Conservation (phyloP, 1,140 invertebrate species). For the Andricus grossulariae region DNA sequence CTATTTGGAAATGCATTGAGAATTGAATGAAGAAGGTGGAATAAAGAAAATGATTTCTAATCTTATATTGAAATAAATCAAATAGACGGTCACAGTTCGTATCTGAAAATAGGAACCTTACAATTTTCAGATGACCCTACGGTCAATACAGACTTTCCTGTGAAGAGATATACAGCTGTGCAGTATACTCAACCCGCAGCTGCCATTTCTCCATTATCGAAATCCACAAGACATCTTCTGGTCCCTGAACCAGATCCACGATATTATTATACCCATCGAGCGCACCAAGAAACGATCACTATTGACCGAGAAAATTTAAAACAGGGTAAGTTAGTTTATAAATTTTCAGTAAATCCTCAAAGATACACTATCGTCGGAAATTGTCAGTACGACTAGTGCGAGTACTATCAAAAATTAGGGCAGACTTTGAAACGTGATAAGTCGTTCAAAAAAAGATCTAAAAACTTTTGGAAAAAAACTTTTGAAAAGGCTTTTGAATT, state of each 20-base stretch:
- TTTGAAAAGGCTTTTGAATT: no score
- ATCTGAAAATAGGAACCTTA: constrained; percentile 38
- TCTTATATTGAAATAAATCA: neutral
- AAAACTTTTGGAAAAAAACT: no score
- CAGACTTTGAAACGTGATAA: no score
- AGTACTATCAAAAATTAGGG: no score
- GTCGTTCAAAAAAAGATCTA: no score
- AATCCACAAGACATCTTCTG: constrained; percentile 87
- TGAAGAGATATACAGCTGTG: constrained; percentile 84
- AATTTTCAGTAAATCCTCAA: neutral
- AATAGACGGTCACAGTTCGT: neutral
- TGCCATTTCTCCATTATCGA: constrained; percentile 84
- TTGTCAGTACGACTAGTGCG: no score
- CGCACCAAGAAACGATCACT: constrained; percentile 79
- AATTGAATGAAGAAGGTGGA: no score
- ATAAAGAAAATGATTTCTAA: neutral
- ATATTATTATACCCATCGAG: constrained; percentile 81
- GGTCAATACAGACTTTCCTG: constrained; percentile 82
- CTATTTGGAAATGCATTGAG: no score
- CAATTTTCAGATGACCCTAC: constrained; percentile 71
- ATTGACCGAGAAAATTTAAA: constrained; percentile 77
- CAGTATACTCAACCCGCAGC: constrained; percentile 88
- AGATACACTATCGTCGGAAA: no score
- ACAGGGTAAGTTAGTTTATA: constrained; percentile 63
- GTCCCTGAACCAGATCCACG: constrained; percentile 83